Evolutionary conservation across 1,140 invertebrate genomes (phyloP).

Genomic region (Lasioglossum albipes): DNA sequence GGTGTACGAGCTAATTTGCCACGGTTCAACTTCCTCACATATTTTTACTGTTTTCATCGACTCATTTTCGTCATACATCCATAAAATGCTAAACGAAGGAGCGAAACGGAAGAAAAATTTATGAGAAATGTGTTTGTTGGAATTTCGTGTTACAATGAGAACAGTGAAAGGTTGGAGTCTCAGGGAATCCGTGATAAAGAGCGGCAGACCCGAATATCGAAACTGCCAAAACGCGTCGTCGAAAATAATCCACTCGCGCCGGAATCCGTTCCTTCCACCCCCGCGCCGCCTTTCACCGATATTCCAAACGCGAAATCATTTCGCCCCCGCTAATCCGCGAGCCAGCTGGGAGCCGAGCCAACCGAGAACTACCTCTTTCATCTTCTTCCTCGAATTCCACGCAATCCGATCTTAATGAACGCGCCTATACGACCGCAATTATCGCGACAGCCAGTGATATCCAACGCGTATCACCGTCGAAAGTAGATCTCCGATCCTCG

Average conservation of each 20-base stretch:
- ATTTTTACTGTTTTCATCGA: too few species aligned
- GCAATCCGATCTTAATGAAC: conserved; percentile 52
- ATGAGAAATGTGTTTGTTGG: too few species aligned
- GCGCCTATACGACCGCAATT: conserved; percentile 3
- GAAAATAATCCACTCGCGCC: conserved; percentile 46
- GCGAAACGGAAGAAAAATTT: too few species aligned
- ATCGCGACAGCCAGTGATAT: background rate
- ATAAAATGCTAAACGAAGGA: too few species aligned
- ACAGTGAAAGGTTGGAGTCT: too few species aligned
- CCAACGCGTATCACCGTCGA: background rate
- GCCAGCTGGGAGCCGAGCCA: conserved; percentile 58
- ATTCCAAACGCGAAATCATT: conserved; percentile 59
- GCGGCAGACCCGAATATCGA: conserved; percentile 50
- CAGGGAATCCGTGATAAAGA: conserved; percentile 34
- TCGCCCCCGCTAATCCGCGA: conserved; percentile 48
- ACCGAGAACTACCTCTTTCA: conserved; percentile 42
- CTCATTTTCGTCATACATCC: too few species aligned
- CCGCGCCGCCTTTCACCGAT: conserved; percentile 11
- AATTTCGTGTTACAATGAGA: too few species aligned
- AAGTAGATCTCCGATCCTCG: conserved; percentile 1
- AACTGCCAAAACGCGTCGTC: conserved; percentile 29
- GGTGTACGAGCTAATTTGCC: too few species aligned
- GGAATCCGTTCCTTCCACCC: conserved; percentile 21
- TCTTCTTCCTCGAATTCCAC: conserved; percentile 58
- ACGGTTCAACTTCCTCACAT: too few species aligned